phyloP scores from a whole-genome alignment of 2,113 vertebrate species.

The Muntiacus muntjak region DNA sequence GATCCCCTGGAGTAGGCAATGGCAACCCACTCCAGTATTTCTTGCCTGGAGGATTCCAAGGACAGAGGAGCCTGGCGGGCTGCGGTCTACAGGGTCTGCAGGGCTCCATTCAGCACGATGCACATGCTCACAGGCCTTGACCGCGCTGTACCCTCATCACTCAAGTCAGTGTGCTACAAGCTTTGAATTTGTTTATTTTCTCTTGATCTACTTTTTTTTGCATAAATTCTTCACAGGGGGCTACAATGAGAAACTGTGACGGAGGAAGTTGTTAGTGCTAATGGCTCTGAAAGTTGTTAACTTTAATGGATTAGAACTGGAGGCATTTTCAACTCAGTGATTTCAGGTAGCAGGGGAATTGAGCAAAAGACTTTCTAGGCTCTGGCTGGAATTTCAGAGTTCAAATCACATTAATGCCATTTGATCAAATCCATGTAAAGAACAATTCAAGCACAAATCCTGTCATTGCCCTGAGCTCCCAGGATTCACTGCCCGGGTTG shows the following conservation, averaged over 20 bases:
- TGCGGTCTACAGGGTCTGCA: rapidly evolving
- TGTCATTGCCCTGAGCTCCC: background rate
- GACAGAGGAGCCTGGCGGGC: background rate
- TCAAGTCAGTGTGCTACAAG: background rate
- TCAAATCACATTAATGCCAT: constrained; percentile 57
- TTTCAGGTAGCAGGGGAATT: constrained; percentile 61
- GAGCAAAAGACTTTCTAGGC: constrained; percentile 21
- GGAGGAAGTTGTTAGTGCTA: constrained; percentile 60
- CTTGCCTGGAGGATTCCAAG: background rate
- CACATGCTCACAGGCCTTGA: rapidly evolving
- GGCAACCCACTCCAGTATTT: background rate
- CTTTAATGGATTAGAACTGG: constrained; percentile 72
- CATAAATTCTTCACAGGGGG: constrained; percentile 22
- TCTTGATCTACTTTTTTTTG: constrained; percentile 21
- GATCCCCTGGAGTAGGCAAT: background rate
- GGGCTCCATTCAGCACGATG: background rate
- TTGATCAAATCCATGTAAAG: constrained; percentile 27
- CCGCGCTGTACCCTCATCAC: background rate
- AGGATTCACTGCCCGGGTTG: background rate
- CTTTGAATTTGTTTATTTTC: constrained; percentile 46
- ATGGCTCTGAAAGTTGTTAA: constrained; percentile 71
- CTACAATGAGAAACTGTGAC: constrained; percentile 33
- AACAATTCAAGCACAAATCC: constrained; percentile 32
- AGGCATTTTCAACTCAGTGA: constrained; percentile 42
- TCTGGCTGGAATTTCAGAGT: constrained; percentile 51